Evolutionary conservation across 2,888 invertebrate species (phyloP).

Genomic region (Fragum fragum): DNA sequence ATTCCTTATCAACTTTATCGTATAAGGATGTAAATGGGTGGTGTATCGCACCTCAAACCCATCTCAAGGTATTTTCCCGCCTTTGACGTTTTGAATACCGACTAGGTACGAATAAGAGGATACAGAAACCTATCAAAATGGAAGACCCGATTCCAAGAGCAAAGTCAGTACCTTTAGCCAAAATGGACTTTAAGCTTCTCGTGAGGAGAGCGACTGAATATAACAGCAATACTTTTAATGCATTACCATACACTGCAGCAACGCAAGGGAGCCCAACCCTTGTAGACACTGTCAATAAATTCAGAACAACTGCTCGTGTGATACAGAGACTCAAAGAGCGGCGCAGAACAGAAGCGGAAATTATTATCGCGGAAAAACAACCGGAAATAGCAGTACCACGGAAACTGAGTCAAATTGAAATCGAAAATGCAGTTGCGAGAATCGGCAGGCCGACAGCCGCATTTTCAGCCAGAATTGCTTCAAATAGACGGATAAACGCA

Average conservation of each 20-base stretch:
- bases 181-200: background rate
- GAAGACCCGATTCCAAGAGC: constrained; percentile 1
- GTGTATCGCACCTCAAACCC: too few species aligned
- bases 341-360: constrained; percentile 57
- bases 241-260: background rate
- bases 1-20: too few species aligned
- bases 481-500: constrained; percentile 51
- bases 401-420: constrained; percentile 50
- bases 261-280: constrained; percentile 19
- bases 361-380: constrained; percentile 48
- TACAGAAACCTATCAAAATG: background rate
- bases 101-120: too few species aligned
- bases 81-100: too few species aligned
- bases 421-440: constrained; percentile 55
- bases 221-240: background rate
- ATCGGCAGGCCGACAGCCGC: constrained; percentile 60
- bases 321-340: constrained; percentile 52
- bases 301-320: constrained; percentile 53
- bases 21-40: too few species aligned
- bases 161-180: background rate
- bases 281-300: constrained; percentile 52
- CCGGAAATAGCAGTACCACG: constrained; percentile 50
- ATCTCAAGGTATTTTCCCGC: too few species aligned
- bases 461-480: constrained; percentile 48
- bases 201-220: background rate